These are phyloP conservation scores for Megaceryle torquata DNA, from an alignment of 2,113 vertebrate species.

Conservation along the genomic window DNA sequence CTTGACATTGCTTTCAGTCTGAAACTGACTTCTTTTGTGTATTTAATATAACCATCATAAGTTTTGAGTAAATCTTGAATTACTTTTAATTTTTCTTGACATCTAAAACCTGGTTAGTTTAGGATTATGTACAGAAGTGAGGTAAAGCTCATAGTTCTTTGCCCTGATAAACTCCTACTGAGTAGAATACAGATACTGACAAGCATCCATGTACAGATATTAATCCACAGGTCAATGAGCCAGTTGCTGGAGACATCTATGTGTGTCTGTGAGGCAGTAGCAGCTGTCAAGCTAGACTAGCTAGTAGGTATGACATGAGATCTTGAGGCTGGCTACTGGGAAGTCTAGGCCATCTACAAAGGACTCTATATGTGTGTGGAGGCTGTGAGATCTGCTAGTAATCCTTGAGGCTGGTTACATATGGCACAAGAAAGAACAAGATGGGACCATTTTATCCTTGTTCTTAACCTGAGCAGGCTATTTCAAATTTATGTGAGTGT, in stretches of 20 bases:
- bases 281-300: neutral
- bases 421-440: neutral
- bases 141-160: neutral
- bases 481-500: neutral
- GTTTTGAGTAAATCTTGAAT: neutral
- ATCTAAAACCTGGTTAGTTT: neutral
- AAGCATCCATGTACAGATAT: neutral
- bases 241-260: neutral
- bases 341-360: neutral
- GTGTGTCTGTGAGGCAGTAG: neutral
- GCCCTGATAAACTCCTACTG: neutral
- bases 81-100: neutral
- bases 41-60: neutral
- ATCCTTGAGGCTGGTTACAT: neutral
- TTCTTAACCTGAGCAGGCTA: neutral
- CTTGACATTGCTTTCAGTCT: neutral
- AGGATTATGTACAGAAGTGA: neutral
- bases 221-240: neutral
- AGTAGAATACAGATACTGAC: neutral
- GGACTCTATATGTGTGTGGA: accelerated
- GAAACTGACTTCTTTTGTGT: neutral
- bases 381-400: neutral
- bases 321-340: neutral
- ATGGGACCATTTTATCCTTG: neutral
- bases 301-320: neutral